A percentile compares a stretch with the other conserved stretches of the same genome.
phyloP scores from a whole-genome alignment of 2,113 vertebrate species.

The Thinocorus orbignyianus region DNA sequence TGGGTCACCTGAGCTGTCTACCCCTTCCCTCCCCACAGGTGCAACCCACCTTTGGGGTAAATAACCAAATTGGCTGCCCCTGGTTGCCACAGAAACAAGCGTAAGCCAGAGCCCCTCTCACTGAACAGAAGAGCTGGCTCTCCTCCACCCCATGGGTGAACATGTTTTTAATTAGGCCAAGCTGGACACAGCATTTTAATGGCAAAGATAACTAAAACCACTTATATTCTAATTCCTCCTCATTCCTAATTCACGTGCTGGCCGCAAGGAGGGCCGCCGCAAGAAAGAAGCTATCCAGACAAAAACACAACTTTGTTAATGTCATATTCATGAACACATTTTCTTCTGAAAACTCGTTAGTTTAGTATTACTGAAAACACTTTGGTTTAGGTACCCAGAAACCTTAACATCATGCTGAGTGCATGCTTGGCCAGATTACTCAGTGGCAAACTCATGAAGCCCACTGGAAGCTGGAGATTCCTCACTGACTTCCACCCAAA shows the following conservation, averaged over 20 bases:
- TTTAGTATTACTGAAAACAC: background rate
- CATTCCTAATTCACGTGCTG: background rate
- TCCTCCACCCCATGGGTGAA: background rate
- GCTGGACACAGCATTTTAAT: background rate
- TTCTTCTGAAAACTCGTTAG: background rate
- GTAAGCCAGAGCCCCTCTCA: no score
- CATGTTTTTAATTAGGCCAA: slow-evolving; percentile 9
- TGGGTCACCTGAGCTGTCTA: no score
- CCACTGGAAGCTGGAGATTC: background rate
- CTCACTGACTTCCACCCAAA: background rate
- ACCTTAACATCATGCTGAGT: background rate
- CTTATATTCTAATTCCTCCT: background rate
- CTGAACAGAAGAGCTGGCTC: no score
- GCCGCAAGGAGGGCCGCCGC: background rate
- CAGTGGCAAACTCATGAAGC: background rate
- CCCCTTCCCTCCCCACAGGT: no score
- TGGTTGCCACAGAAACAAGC: no score
- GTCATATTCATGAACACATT: background rate
- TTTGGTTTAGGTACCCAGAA: background rate
- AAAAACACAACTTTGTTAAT: background rate
- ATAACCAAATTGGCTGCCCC: no score
- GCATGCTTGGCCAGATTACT: background rate
- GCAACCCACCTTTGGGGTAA: no score
- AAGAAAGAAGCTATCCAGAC: background rate
- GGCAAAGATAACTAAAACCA: background rate